Percentiles rank a stretch among this genome's conserved stretches.
Evolutionary conservation across 2,113 vertebrate genomes (phyloP).

Genomic region (Australoheros scitulus): DNA sequence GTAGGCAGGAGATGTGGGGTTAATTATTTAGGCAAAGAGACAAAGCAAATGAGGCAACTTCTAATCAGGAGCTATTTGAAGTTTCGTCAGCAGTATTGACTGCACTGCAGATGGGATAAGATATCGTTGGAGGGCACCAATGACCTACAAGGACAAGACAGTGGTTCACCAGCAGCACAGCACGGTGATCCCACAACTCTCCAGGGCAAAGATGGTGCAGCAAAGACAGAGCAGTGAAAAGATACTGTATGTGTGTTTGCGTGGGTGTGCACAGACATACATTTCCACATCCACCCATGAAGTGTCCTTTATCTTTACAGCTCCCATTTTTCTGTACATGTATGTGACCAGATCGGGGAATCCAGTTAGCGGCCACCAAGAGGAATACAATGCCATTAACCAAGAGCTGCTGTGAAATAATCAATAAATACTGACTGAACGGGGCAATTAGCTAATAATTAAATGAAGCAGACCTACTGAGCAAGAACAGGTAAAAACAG

Average conservation of each 20-base stretch:
- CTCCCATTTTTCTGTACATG: slow-evolving; percentile 30
- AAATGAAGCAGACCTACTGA: slow-evolving; percentile 65
- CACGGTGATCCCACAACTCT: slow-evolving; percentile 65
- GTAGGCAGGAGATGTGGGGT: slow-evolving; percentile 46
- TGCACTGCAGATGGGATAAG: slow-evolving; percentile 68
- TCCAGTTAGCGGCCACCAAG: slow-evolving; percentile 65
- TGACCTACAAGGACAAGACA: slow-evolving; percentile 78
- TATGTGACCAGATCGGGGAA: slow-evolving; percentile 22
- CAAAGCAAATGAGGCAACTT: slow-evolving; percentile 74
- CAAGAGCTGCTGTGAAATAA: slow-evolving; percentile 56
- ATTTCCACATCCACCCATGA: slow-evolving; percentile 39
- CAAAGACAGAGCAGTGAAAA: slow-evolving; percentile 36
- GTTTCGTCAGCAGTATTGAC: slow-evolving; percentile 75
- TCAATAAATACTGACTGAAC: slow-evolving; percentile 80
- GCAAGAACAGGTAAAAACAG: slow-evolving; percentile 56
- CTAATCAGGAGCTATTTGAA: slow-evolving; percentile 68
- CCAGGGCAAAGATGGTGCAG: slow-evolving; percentile 64
- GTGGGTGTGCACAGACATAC: background rate
- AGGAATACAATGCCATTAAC: slow-evolving; percentile 62
- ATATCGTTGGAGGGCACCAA: slow-evolving; percentile 68
- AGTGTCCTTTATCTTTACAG: slow-evolving; percentile 50
- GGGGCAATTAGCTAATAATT: slow-evolving; percentile 85
- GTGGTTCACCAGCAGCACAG: slow-evolving; percentile 61
- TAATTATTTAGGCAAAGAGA: slow-evolving; percentile 74
- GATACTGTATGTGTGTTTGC: slow-evolving; percentile 7